Conservation (phyloP, 2,888 invertebrate genomes). For the Agrotis puta region DNA sequence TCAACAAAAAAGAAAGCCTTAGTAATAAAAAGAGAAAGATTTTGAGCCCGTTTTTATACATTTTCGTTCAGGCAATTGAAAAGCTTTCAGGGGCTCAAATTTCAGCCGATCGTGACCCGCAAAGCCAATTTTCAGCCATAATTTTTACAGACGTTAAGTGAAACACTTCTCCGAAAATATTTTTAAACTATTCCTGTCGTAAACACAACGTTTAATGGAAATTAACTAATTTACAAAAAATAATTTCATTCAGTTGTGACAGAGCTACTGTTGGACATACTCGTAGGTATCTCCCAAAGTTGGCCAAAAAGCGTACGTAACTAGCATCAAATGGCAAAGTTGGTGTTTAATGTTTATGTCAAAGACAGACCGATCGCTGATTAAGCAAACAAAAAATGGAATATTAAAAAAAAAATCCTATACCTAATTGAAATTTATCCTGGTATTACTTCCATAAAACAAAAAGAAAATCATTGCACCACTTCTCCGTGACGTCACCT, state of each 20-base stretch:
- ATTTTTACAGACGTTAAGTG: conserved; percentile 4
- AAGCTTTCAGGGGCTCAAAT: conserved; percentile 48
- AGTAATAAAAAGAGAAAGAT: conserved; percentile 1
- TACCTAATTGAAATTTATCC: too few species aligned
- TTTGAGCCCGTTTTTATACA: conserved; percentile 13
- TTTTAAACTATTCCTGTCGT: background rate
- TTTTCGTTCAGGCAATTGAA: conserved; percentile 44
- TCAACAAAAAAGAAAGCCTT: background rate
- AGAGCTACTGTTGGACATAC: too few species aligned
- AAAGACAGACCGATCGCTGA: too few species aligned
- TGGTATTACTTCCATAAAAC: too few species aligned
- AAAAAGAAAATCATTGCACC: background rate
- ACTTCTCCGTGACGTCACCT: conserved; percentile 18
- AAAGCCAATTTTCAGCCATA: conserved; percentile 32
- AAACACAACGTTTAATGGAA: background rate
- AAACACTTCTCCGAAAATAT: background rate
- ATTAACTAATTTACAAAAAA: too few species aligned
- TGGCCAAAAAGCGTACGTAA: too few species aligned
- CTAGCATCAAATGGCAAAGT: too few species aligned
- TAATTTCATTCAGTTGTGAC: too few species aligned
- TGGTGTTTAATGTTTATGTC: too few species aligned
- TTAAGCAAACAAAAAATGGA: too few species aligned
- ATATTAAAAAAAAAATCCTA: too few species aligned
- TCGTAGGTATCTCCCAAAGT: too few species aligned
- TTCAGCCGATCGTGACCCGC: conserved; percentile 30